Evolutionary conservation across 1,140 invertebrate species (phyloP), one percentile per base, ranked within the genome.

Genomic region (Ceratosolen solmsi): DNA sequence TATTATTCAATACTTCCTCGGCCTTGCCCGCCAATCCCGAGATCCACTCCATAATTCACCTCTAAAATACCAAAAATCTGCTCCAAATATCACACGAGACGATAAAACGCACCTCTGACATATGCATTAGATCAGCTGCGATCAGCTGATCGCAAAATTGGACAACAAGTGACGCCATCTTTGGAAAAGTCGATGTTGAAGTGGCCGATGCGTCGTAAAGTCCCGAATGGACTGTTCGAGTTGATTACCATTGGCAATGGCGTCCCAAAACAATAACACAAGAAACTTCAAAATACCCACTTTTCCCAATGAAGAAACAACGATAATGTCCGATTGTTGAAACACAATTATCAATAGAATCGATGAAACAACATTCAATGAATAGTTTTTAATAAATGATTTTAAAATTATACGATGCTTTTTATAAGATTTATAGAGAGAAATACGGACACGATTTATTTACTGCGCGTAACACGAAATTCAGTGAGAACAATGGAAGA

Each of bases 1-100:
- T 94, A 92, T 96, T 96, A 88, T 97, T 96, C 15, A 97, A 89
- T 51, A 97, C 93, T 88, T 95, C 94, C 89, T 97, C 96, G 51
- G 96, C 96, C 88, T 95, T 96, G 41, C 95, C 96, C 80, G 96
- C 96, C 58, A 97, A 92, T 84, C 94, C 96, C 81, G 94, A 94
- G 60, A 97, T 92, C 96, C 96, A 97, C 79, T 96, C 96, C 96
- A 97, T 97, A 33, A 33, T 56, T 46, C 63, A n/a, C n/a, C 7
- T 30, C 38, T 0, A 30, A 60, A 38, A 17, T 15, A 30, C 4
- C 36, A 9, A 38, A 68, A 68, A 68, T 68, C 63, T 38, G 30
- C 63, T 56, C 5, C 54, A 5, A 22, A 56, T 13, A 46, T 46
- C 13, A 46, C 13, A 7, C 5, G 41, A 46, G 5, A 5, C 41